Evolutionary conservation across 2,113 vertebrate genomes (phyloP).

Genomic region (Rostratula benghalensis): DNA sequence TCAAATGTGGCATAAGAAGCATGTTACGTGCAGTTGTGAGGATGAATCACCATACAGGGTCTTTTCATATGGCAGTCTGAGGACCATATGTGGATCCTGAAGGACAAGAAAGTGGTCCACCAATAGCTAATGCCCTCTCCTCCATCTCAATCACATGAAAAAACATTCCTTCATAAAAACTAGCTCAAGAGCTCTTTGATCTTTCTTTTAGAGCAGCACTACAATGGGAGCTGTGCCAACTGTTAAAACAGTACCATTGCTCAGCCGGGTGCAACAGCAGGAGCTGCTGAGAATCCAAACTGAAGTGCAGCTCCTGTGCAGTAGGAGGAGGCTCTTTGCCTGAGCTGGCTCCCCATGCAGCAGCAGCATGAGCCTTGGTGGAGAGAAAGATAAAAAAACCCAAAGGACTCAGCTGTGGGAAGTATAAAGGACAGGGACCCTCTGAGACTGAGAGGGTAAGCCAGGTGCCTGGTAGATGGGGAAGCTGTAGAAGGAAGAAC

Average conservation of each 20-base stretch:
- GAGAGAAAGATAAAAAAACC: background rate
- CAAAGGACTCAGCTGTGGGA: background rate
- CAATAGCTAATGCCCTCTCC: background rate
- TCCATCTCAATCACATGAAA: background rate
- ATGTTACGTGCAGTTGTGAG: slow-evolving; percentile 55
- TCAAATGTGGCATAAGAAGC: background rate
- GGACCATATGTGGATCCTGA: background rate
- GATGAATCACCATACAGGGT: background rate
- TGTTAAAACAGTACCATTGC: background rate
- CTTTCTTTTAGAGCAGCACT: background rate
- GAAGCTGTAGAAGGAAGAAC: background rate
- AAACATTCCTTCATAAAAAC: background rate
- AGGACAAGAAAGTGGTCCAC: background rate
- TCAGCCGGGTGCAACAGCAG: background rate
- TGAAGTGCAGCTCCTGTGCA: background rate
- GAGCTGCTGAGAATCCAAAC: background rate
- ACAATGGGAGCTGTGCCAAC: background rate
- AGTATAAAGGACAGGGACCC: background rate
- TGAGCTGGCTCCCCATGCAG: background rate
- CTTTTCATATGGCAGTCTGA: background rate
- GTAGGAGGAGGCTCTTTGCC: background rate
- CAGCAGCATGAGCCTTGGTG: background rate
- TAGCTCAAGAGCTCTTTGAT: background rate
- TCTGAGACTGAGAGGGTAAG: background rate
- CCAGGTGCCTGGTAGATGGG: background rate